Percentiles rank a stretch among this genome's conserved stretches.
phyloP scores from a whole-genome alignment of 1,140 invertebrate species.

The Lucilia sericata region DNA sequence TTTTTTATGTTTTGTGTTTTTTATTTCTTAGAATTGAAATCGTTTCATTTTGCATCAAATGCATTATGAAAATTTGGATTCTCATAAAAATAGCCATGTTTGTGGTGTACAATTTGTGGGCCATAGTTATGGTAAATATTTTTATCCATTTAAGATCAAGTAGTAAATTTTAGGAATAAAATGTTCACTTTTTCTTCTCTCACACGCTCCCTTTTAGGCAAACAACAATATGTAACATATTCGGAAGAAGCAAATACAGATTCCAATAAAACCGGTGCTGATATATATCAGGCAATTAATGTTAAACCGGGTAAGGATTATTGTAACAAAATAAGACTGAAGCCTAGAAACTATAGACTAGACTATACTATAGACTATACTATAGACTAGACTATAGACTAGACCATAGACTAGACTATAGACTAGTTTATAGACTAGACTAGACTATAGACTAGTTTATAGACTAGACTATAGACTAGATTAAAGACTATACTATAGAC shows the following conservation, averaged over 20 bases:
- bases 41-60: conserved; percentile 95
- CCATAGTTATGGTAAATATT: conserved; percentile 42
- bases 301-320: conserved; percentile 52
- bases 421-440: no score
- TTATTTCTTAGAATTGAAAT: conserved; percentile 86
- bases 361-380: no score
- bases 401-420: no score
- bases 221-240: not conserved
- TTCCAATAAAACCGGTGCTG: conserved; percentile 50
- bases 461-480: no score
- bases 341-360: no score
- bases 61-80: conserved; percentile 86
- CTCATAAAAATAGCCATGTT: conserved; percentile 71
- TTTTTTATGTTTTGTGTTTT: conserved; percentile 27
- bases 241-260: conserved; percentile 34
- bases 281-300: conserved; percentile 57
- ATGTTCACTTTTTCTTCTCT: not conserved
- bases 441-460: no score
- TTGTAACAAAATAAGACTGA: no score
- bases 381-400: no score
- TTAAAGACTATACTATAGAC: no score
- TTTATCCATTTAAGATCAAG: no score
- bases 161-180: no score
- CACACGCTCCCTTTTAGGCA: not conserved
- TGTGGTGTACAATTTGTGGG: conserved; percentile 32